A percentile compares a stretch with the other conserved stretches of the same genome.
phyloP scores from a whole-genome alignment of 37 sponge, comb jelly and placozoan genomes.

The Spongia lamella region DNA sequence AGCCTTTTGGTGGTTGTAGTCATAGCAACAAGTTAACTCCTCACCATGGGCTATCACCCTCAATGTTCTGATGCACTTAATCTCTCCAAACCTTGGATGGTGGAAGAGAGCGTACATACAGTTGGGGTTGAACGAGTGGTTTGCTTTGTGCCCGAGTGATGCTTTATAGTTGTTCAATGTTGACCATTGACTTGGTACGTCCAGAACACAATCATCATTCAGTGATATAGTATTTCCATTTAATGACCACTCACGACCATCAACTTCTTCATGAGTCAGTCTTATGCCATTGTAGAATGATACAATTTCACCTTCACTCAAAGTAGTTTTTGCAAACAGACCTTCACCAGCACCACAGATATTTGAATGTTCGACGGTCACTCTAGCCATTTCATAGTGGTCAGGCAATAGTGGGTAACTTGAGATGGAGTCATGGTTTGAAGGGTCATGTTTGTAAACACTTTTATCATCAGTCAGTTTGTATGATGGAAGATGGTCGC shows the following conservation, averaged over 20 bases:
- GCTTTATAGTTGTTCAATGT: slow-evolving; percentile 41
- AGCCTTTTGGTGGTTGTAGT: slow-evolving; percentile 53
- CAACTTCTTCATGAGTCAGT: slow-evolving; percentile 58
- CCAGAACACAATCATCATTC: slow-evolving; percentile 58
- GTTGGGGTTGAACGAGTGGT: slow-evolving; percentile 64
- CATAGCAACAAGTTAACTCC: slow-evolving; percentile 72
- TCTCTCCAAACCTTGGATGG: slow-evolving; percentile 76
- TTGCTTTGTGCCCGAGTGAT: slow-evolving; percentile 76
- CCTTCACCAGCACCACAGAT: slow-evolving; percentile 66
- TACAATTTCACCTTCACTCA: slow-evolving; percentile 30
- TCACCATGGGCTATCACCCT: slow-evolving; percentile 24
- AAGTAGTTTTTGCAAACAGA: slow-evolving; percentile 54
- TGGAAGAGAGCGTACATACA: slow-evolving; percentile 48
- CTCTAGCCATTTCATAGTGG: slow-evolving; percentile 56
- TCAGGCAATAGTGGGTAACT: slow-evolving; percentile 47
- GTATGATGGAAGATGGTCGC: background rate
- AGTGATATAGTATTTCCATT: slow-evolving; percentile 66
- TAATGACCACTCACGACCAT: slow-evolving; percentile 53
- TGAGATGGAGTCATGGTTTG: slow-evolving; percentile 23
- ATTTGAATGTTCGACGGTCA: slow-evolving; percentile 32
- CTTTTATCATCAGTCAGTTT: background rate
- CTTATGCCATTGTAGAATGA: slow-evolving; percentile 78
- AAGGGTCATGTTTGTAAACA: slow-evolving; percentile 19
- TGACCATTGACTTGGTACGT: slow-evolving; percentile 44
- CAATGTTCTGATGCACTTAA: slow-evolving; percentile 64